Evolutionary conservation across 1,140 invertebrate species (phyloP).

Genomic region (Grapholita molesta): DNA sequence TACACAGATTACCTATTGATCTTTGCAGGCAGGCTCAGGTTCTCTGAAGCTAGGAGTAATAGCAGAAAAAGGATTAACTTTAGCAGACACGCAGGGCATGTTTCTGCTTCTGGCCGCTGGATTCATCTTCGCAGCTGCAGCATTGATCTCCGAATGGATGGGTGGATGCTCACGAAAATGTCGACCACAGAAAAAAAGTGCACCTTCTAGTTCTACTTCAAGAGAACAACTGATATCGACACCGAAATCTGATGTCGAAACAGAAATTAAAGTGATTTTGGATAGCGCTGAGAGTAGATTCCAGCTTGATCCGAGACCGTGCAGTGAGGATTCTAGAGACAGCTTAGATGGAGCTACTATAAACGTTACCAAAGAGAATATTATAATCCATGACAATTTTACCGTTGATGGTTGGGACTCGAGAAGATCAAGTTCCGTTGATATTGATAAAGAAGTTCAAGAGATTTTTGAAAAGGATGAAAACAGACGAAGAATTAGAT

Average conservation of each 20-base stretch:
- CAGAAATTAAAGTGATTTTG: constrained; percentile 17
- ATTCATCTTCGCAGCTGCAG: constrained; percentile 78
- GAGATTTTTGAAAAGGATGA: constrained; percentile 61
- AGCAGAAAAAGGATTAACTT: constrained; percentile 83
- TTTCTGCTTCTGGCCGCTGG: constrained; percentile 85
- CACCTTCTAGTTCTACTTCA: constrained; percentile 27
- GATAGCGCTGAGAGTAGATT: constrained; percentile 29
- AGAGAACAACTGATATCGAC: constrained; percentile 33
- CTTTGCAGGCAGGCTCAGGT: constrained; percentile 41
- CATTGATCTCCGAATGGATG: constrained; percentile 80
- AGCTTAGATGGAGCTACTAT: constrained; percentile 55
- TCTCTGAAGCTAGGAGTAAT: constrained; percentile 57
- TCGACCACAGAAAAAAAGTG: constrained; percentile 35
- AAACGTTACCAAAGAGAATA: constrained; percentile 48
- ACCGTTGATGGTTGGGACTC: constrained; percentile 41
- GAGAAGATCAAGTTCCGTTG: constrained; percentile 58
- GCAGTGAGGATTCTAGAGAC: constrained; percentile 43
- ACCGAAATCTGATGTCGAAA: constrained; percentile 24
- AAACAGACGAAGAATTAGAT: constrained; percentile 24
- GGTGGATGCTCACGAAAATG: constrained; percentile 82
- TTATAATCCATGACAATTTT: constrained; percentile 49
- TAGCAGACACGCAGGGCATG: constrained; percentile 89
- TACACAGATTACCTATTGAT: not conserved
- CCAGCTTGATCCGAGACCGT: constrained; percentile 33
- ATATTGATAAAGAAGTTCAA: constrained; percentile 64